These are phyloP conservation scores for Gambusia affinis DNA, from an alignment of 2,113 vertebrate species.

Conservation along the genomic window DNA sequence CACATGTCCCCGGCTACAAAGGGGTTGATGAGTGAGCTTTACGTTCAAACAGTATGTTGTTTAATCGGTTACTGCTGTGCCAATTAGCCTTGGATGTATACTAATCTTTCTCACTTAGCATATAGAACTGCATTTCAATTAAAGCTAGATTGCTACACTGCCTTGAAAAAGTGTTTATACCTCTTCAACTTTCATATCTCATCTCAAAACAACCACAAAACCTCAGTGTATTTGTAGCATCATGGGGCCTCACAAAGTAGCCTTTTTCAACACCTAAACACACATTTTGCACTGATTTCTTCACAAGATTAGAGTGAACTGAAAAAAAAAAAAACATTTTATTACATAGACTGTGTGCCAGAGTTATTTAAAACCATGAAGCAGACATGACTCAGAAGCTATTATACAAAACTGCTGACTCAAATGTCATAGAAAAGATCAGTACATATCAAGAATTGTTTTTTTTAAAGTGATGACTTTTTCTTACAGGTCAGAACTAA, in stretches of 20 bases:
- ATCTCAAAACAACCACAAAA: not conserved
- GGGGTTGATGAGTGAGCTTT: conserved; percentile 35
- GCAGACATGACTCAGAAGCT: not conserved
- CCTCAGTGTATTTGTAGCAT: not conserved
- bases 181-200: not conserved
- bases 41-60: conserved; percentile 26
- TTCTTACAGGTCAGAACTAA: not conserved
- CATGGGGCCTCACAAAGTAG: not conserved
- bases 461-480: not conserved
- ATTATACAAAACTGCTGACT: not conserved
- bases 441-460: not conserved
- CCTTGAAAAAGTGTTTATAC: not conserved
- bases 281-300: too few relatives aligned
- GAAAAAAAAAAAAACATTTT: too few relatives aligned
- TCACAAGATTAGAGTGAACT: too few relatives aligned
- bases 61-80: conserved; percentile 14
- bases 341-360: too few relatives aligned
- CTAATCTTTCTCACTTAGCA: not conserved
- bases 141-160: not conserved
- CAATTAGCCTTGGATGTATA: conserved; percentile 1
- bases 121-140: not conserved
- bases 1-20: conserved; percentile 39
- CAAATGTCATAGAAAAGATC: too few relatives aligned
- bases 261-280: too few relatives aligned
- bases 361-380: too few relatives aligned